Evolutionary conservation across 2,888 invertebrate species (phyloP).

Genomic region (Agrochola lychnidis): DNA sequence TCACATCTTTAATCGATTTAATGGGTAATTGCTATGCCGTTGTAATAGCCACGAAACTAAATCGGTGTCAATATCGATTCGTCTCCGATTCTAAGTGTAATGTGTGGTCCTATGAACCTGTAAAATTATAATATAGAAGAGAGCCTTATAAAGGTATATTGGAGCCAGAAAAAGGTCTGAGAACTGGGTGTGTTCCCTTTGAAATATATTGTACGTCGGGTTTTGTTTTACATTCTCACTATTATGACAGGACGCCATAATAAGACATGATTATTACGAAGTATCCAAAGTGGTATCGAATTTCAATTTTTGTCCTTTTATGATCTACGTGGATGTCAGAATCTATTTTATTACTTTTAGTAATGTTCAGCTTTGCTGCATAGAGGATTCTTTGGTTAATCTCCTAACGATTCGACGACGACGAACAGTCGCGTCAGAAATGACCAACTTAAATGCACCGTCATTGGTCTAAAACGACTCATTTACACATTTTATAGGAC

Average conservation of each 20-base stretch:
- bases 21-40: slow-evolving; percentile 78
- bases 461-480: slow-evolving; percentile 77
- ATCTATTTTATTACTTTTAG: slow-evolving; percentile 56
- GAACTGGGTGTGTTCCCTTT: slow-evolving; percentile 53
- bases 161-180: slow-evolving; percentile 55
- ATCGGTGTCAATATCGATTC: slow-evolving; percentile 77
- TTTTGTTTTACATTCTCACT: slow-evolving; percentile 74
- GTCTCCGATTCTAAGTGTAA: slow-evolving; percentile 74
- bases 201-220: slow-evolving; percentile 56
- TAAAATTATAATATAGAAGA: slow-evolving; percentile 73
- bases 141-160: slow-evolving; percentile 63
- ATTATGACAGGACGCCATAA: slow-evolving; percentile 83
- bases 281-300: slow-evolving; percentile 75
- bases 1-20: slow-evolving; percentile 78
- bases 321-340: slow-evolving; percentile 57
- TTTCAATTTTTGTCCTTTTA: slow-evolving; percentile 77
- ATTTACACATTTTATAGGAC: slow-evolving; percentile 80
- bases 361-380: slow-evolving; percentile 31
- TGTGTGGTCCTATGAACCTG: slow-evolving; percentile 83
- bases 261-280: slow-evolving; percentile 80
- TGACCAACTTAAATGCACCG: slow-evolving; percentile 68
- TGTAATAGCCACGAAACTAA: slow-evolving; percentile 75
- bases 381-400: slow-evolving; percentile 29
- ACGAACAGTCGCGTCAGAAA: slow-evolving; percentile 42
- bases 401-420: slow-evolving; percentile 23